phyloP scores from a whole-genome alignment of 2,113 vertebrate genomes.

The Oostethus manadensis region DNA sequence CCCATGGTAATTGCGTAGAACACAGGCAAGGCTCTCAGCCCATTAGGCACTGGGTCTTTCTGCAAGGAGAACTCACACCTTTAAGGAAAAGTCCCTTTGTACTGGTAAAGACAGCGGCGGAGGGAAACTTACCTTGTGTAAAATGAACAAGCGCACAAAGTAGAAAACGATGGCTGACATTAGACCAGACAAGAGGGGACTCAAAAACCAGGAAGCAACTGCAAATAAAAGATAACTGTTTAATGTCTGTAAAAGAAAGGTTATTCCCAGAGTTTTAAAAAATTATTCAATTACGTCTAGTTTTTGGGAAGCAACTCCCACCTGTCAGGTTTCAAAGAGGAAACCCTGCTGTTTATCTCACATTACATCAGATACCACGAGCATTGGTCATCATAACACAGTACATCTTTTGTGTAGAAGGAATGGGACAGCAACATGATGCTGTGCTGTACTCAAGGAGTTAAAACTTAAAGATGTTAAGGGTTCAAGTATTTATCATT shows the following conservation, averaged over 20 bases:
- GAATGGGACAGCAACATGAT: no score
- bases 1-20: constrained; percentile 93
- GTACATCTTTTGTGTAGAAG: not conserved
- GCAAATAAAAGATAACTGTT: constrained; percentile 13
- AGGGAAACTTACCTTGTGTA: constrained; percentile 80
- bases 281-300: not conserved
- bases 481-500: no score
- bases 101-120: constrained; percentile 8
- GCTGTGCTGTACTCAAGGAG: no score
- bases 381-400: not conserved
- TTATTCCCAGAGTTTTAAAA: no score
- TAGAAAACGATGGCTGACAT: constrained; percentile 93
- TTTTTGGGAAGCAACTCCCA: not conserved
- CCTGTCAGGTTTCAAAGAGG: constrained; percentile 1
- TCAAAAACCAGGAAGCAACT: constrained; percentile 97
- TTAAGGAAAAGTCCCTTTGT: no score
- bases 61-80: constrained; percentile 47
- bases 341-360: not conserved
- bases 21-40: constrained; percentile 85
- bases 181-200: constrained; percentile 90
- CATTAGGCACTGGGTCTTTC: constrained; percentile 91
- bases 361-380: not conserved
- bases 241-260: not conserved
- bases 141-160: constrained; percentile 84
- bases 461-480: no score